phyloP scores from a whole-genome alignment of 1,140 invertebrate species.

The Diorhabda carinulata region DNA sequence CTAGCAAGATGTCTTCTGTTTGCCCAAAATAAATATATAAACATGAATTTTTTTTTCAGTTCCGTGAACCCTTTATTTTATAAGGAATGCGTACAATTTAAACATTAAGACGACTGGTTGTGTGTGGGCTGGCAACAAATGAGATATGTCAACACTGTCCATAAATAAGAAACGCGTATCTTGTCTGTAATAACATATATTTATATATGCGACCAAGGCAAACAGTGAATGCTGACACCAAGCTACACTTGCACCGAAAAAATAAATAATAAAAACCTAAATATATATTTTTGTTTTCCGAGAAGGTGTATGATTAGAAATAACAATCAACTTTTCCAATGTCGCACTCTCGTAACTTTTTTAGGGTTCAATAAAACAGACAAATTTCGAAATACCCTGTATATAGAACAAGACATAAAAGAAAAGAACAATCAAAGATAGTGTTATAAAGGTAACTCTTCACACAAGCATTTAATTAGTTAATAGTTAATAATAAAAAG shows the following conservation, averaged over 20 bases:
- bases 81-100: constrained; percentile 40
- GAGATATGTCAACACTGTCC: constrained; percentile 45
- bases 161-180: constrained; percentile 37
- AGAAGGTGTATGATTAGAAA: constrained; percentile 14
- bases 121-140: constrained; percentile 44
- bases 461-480: no score
- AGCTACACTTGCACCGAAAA: constrained; percentile 25
- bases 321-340: constrained; percentile 6
- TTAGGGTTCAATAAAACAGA: background rate
- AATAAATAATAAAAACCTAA: constrained; percentile 27
- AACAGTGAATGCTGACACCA: constrained; percentile 27
- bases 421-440: no score
- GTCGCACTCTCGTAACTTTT: background rate
- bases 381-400: no score
- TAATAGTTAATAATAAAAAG: no score
- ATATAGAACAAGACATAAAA: no score
- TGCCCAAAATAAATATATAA: constrained; percentile 17
- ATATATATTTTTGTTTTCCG: constrained; percentile 18
- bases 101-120: constrained; percentile 36
- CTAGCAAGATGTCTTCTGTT: constrained; percentile 12
- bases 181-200: constrained; percentile 32
- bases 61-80: constrained; percentile 21
- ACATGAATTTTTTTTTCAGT: constrained; percentile 20
- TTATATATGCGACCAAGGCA: constrained; percentile 31
- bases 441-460: no score